Evolutionary conservation across 1,140 invertebrate genomes (phyloP), one percentile per base, ranked within the genome.

Genomic region (Nebria ingens): DNA sequence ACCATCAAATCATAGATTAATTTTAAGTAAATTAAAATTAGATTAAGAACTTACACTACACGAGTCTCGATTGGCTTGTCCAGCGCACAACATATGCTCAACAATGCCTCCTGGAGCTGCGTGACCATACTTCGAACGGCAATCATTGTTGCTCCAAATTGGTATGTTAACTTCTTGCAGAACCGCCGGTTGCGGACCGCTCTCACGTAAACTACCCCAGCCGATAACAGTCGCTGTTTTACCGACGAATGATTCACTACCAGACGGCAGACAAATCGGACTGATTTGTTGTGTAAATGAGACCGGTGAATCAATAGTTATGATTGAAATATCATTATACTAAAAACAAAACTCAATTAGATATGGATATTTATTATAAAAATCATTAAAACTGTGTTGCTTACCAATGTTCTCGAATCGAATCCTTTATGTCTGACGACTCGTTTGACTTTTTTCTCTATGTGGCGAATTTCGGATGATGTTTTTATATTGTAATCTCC

Each of bases 61-160:
- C 12, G 90, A 91, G 71, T 96, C 93, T 72, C 82, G 86, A 51
- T 81, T 79, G 11, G 82, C 82, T 71, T 81, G 78, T 1, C 89
- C 90, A 23, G 90, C 90, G 67, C 91, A 94, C 1, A 94, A 69
- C 78, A 93, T 91, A 63, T 87, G 85, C 1, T 89, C 85, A 1
- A 90, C 85, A 29, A 93, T 93, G 6, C 89, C 89, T 15, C 89
- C 90, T 0, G 89, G 89, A 13, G 90, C 89, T 2, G 87, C 86
- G 13, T 74, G 69, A n/a, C 89, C 89, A 64, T 93, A 93, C 67
- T 91, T 92, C 1, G 71, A 60, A 52, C 82, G 79, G 63, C 91
- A 93, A 59, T 89, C 83, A 0, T 68, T 60, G 68, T 93, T 93
- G 1, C 81, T 79, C 89, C 89, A 91, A 42, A 93, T 84, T 1